phyloP scores from a whole-genome alignment of 2,888 invertebrate genomes.

The Tipula confusa region DNA sequence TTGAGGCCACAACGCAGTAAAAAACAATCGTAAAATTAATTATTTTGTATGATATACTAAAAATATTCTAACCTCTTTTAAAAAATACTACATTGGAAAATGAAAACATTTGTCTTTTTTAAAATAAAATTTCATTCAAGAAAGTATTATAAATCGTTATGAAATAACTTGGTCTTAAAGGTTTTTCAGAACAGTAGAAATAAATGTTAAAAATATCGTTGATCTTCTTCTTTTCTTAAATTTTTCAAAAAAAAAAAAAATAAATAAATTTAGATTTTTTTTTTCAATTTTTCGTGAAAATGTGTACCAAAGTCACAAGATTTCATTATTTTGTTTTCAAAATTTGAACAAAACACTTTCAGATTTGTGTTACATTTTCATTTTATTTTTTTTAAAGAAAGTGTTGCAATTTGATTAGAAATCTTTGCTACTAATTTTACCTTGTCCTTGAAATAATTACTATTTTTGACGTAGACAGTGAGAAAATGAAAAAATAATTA shows the following conservation, averaged over 20 bases:
- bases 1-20: not conserved
- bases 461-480: not conserved
- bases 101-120: not conserved
- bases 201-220: not conserved
- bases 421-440: not conserved
- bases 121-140: not conserved
- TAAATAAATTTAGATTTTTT: not conserved
- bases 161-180: not conserved
- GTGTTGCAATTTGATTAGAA: constrained; percentile 17
- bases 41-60: not conserved
- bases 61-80: not conserved
- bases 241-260: not conserved
- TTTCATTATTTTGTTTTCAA: not conserved
- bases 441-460: not conserved
- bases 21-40: not conserved
- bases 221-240: not conserved
- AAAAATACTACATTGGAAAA: not conserved
- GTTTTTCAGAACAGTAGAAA: not conserved
- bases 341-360: not conserved
- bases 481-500: not conserved
- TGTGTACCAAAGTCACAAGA: not conserved
- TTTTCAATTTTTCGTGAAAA: not conserved
- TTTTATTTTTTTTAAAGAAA: not conserved
- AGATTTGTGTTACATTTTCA: not conserved
- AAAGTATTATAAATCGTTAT: not conserved